Percentiles rank a stretch among this genome's conserved stretches.
Evolutionary conservation across 2,113 vertebrate genomes (phyloP).

Genomic region (Salvelinus sp.): DNA sequence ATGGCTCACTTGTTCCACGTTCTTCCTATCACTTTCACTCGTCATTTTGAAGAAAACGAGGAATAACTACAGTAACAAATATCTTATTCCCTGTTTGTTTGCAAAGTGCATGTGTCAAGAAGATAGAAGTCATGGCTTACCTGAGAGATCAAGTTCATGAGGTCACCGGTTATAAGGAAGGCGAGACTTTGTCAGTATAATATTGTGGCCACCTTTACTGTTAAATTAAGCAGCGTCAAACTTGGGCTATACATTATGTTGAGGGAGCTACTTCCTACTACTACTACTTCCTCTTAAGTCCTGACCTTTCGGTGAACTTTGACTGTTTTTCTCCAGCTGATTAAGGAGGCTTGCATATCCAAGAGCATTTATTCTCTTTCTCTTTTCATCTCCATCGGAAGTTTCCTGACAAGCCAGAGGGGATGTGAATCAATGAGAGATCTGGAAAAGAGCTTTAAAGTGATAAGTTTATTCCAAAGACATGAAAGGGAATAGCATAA

Average conservation of each 20-base stretch:
- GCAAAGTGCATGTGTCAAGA: neutral
- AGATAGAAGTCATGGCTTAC: neutral
- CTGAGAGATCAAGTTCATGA: neutral
- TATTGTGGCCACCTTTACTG: neutral
- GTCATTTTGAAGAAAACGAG: neutral
- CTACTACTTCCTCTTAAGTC: conserved; percentile 31
- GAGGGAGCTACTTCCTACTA: conserved; percentile 1
- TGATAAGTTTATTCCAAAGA: conserved; percentile 75
- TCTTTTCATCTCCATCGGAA: conserved; percentile 71
- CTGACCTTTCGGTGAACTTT: conserved; percentile 67
- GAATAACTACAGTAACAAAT: no score
- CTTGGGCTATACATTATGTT: neutral
- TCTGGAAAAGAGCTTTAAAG: conserved; percentile 68
- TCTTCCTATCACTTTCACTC: neutral
- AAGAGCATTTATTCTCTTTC: conserved; percentile 62
- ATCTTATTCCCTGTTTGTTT: neutral
- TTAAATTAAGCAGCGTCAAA: neutral
- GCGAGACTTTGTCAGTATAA: neutral
- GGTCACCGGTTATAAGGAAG: neutral
- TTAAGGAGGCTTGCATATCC: conserved; percentile 67
- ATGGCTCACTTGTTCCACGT: neutral
- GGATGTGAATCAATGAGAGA: conserved; percentile 70
- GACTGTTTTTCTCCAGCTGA: conserved; percentile 64
- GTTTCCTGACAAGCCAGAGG: conserved; percentile 69
- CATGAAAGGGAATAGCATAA: conserved; percentile 77